Evolutionary conservation across 2,113 vertebrate species (phyloP).

Genomic region (Python bivittatus): DNA sequence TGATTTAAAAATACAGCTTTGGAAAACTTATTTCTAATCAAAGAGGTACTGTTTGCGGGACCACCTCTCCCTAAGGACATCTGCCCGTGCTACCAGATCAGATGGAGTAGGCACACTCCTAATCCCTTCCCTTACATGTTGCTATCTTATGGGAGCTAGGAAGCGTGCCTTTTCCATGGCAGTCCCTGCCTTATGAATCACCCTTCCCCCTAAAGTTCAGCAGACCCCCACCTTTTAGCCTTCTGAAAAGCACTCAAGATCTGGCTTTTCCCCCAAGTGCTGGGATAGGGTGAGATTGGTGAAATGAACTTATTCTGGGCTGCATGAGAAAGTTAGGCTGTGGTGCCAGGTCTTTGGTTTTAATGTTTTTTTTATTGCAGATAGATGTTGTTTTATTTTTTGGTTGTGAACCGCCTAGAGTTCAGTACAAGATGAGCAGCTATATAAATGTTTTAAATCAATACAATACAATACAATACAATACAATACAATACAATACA

Average conservation of each 20-base stretch:
- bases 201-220: background rate
- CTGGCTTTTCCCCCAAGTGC: background rate
- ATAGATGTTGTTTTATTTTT: no score
- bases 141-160: background rate
- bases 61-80: background rate
- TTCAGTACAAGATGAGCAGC: no score
- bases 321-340: background rate
- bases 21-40: background rate
- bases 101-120: background rate
- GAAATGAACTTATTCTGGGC: background rate
- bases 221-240: background rate
- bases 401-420: no score
- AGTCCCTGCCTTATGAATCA: background rate
- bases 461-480: no score
- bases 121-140: background rate
- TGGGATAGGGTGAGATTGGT: background rate
- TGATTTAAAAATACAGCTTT: background rate
- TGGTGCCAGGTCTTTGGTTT: no score
- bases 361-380: no score
- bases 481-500: no score
- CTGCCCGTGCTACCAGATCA: background rate
- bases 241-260: background rate
- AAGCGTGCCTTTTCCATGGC: background rate
- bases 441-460: no score
- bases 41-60: background rate